Conservation (phyloP, 2,797 vertebrate genomes). For the Cetoscarus ocellatus region DNA sequence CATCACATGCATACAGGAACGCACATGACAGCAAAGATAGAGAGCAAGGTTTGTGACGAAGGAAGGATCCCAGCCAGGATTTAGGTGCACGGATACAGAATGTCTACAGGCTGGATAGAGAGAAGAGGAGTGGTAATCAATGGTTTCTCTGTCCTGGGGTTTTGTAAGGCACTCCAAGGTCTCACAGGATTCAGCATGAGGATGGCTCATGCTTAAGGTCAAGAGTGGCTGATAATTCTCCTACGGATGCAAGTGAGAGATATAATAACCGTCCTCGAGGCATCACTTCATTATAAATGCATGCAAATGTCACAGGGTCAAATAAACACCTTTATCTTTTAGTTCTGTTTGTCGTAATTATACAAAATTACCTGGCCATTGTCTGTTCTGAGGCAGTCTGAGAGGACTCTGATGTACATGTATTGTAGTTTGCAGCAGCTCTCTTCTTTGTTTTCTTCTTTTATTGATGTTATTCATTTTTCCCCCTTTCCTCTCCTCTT, state of each 20-base stretch:
- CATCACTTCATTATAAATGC: conserved; percentile 51
- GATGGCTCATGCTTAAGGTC: conserved; percentile 77
- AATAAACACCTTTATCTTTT: too few species aligned
- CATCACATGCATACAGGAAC: conserved; percentile 65
- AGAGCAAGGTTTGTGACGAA: conserved; percentile 38
- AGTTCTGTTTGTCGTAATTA: too few species aligned
- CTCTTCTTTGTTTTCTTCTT: too few species aligned
- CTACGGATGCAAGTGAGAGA: conserved; percentile 55
- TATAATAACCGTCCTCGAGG: conserved; percentile 50
- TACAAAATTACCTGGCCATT: too few species aligned
- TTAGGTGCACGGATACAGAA: conserved; percentile 56
- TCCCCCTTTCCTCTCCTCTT: too few species aligned
- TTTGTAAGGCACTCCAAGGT: conserved; percentile 69
- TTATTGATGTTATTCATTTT: too few species aligned
- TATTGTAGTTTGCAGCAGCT: too few species aligned
- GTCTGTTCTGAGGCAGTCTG: too few species aligned
- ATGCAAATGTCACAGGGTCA: conserved; percentile 25
- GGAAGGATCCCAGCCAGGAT: conserved; percentile 42
- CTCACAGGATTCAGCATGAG: conserved; percentile 78
- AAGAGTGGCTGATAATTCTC: conserved; percentile 68
- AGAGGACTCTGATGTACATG: too few species aligned
- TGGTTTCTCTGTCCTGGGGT: conserved; percentile 78
- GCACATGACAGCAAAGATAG: conserved; percentile 55
- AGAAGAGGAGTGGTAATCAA: conserved; percentile 70
- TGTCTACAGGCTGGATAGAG: conserved; percentile 52